Evolutionary conservation across 2,113 vertebrate species (phyloP).

Genomic region (Callipepla californica): DNA sequence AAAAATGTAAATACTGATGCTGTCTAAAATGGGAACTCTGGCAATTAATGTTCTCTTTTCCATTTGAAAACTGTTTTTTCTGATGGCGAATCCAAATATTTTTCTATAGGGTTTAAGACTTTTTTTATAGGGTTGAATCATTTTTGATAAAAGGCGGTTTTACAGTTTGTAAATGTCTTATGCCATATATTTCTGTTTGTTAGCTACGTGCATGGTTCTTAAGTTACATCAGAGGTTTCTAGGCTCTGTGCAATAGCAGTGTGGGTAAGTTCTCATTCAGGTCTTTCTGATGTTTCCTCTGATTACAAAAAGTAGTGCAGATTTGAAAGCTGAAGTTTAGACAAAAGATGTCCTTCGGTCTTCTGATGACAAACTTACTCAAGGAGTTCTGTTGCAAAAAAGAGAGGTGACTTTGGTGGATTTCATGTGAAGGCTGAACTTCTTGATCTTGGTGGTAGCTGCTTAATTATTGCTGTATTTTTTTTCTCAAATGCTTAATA

Average conservation of each 20-base stretch:
- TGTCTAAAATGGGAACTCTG: neutral
- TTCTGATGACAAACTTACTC: neutral
- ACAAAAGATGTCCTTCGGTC: neutral
- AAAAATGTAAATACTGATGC: neutral
- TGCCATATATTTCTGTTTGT: neutral
- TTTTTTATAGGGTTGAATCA: neutral
- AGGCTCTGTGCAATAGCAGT: neutral
- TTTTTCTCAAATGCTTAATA: neutral
- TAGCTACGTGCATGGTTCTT: neutral
- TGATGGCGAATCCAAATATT: neutral
- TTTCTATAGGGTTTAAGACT: neutral
- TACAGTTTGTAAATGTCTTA: neutral
- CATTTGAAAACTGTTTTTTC: neutral
- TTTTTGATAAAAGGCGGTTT: neutral
- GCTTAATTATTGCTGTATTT: neutral
- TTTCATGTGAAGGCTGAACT: neutral
- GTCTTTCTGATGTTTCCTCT: neutral
- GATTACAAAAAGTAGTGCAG: neutral
- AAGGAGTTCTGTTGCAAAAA: neutral
- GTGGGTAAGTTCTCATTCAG: neutral
- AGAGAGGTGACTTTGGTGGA: neutral
- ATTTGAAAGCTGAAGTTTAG: neutral
- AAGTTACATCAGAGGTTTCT: neutral
- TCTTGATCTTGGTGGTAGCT: neutral
- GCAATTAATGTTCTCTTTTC: fast-evolving